A percentile compares a stretch with the other conserved stretches of the same genome.
Conservation (phyloP, 2,888 invertebrate genomes). For the Drosophila anomelani region DNA sequence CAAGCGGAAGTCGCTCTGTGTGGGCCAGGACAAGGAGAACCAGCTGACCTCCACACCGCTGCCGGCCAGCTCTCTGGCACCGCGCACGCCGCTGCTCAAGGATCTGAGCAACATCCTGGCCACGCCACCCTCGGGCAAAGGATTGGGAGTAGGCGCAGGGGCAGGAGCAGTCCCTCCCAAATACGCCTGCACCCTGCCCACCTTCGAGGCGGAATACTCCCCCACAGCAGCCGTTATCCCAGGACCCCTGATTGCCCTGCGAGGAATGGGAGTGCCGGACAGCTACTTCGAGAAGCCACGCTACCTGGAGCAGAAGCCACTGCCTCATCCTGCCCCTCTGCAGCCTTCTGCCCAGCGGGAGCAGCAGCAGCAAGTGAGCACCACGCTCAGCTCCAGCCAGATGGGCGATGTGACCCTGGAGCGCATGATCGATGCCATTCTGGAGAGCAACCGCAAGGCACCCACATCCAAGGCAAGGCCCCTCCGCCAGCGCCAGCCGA, state of each 20-base stretch:
- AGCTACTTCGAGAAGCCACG: constrained; percentile 84
- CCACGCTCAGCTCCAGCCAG: constrained; percentile 79
- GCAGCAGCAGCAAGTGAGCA: constrained; percentile 1
- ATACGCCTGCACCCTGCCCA: constrained; percentile 82
- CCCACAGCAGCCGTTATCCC: constrained; percentile 80
- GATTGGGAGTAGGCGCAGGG: not conserved
- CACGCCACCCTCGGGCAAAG: not conserved
- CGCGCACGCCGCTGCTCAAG: constrained; percentile 59
- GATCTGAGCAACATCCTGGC: constrained; percentile 63
- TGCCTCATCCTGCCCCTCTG: not conserved
- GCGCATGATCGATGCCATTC: constrained; percentile 84
- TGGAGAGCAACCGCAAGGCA: constrained; percentile 83
- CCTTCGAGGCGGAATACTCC: constrained; percentile 84
- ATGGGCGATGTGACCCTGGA: constrained; percentile 84
- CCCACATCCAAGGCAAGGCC: constrained; percentile 33
- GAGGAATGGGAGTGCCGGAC: constrained; percentile 83
- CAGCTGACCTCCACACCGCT: constrained; percentile 81
- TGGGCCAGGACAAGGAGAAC: constrained; percentile 77
- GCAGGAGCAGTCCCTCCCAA: constrained; percentile 30
- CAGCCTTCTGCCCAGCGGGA: constrained; percentile 34
- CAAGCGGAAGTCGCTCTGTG: constrained; percentile 8
- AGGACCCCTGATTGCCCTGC: constrained; percentile 82
- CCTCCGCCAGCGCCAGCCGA: constrained; percentile 19
- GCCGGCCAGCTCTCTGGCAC: constrained; percentile 39
- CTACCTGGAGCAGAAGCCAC: constrained; percentile 71